Base-by-base conservation (phyloP, 2,113 vertebrate genomes). In the Dasyprocta punctata region DNA sequence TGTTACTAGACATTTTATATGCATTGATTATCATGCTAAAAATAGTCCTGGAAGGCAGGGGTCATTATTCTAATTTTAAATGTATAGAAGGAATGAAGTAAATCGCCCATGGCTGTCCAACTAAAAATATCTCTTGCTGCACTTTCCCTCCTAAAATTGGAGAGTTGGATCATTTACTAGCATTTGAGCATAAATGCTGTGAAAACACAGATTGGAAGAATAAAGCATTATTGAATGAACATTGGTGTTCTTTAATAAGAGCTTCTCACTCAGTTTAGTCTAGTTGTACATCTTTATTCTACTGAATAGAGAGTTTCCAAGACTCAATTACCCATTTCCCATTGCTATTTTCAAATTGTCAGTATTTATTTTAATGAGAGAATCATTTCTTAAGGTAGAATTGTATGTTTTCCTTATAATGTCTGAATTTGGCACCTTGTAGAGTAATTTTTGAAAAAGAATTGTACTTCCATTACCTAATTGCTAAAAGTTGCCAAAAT, bases 381-480 rank as follows among this genome's bases (percentile, higher is more conserved):
- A 84, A 86, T 94, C 44, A 69, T 94, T 88, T 93, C 78, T 95
- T 86, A 81, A 69, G 54, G 41, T 86, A 95, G 49, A 78, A 47
- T 86, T 86, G 6, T 73, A 38, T 89, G 44, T 95, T 96, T 96
- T 71, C 87, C 93, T 96, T 92, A 85, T 94, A 86, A 92, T 94
- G 73, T 94, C 88, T 97, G 77, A 80, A 89, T 89, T 95, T 98
- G 88, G 92, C 92, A 90, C 96, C 87, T 98, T 96, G 86, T 69
- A 97, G 96, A 98, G 97, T 67, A 96, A 93, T 90, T 94, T 98
- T 95, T 98, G 56, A 92, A 94, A 17, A 58, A 87, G 54, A 93
- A 98, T 96, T 95, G 93, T 90, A 33, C 97, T 98, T 99, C 97
- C 97, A 98, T 98, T 98, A 98, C 96, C 95, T 98, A 98, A 98